Base-by-base conservation (phyloP, 1,140 invertebrate genomes). In the Plodia interpunctella region DNA sequence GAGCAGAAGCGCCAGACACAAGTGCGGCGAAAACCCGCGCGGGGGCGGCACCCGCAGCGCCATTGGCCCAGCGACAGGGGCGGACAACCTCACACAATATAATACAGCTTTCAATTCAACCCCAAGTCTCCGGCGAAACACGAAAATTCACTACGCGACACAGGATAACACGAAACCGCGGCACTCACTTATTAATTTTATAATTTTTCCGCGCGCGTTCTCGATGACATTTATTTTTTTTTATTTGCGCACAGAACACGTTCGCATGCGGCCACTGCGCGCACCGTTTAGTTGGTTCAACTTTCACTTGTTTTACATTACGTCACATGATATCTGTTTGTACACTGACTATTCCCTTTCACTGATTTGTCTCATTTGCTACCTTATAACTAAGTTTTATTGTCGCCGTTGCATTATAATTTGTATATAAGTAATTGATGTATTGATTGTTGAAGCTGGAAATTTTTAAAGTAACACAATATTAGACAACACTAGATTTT, bases 51-150 rank as follows among this genome's bases (percentile, higher is more conserved):
- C 77, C 82, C 72, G 55, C 53, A 60, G 65, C 79, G 71, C 70
- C 83, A 86, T 86, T 86, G 80, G 83, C 72, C 72, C 70, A 72
- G 55, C 65, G 63, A 52, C 67, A 68, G 74, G 77, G 79, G 78
- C 78, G 76, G 68, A 66, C 18, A 38, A 15, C 70, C 64, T 57
- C 59, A 50, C 68, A 59, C 66, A 66, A 73, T 81, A 78, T 70
- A 72, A 72, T 66, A 67, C 78, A 76, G 70, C 74, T 72, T 65
- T 68, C 30, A 68, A 30, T 65, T 68, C 30, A 68, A 28, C 49
- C 50, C 21, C 38, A 54, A 55, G 50, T n/a, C 56, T 53, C 54
- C 38, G 49, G 11, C 59, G 49, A 57, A 30, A 35, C 54, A 57
- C 55, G 28, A 38, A 51, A 62, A 49, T 38, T 35, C 50, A 35